phyloP scores from a whole-genome alignment of 1,140 invertebrate genomes.

The Drosophila pseudoobscura region DNA sequence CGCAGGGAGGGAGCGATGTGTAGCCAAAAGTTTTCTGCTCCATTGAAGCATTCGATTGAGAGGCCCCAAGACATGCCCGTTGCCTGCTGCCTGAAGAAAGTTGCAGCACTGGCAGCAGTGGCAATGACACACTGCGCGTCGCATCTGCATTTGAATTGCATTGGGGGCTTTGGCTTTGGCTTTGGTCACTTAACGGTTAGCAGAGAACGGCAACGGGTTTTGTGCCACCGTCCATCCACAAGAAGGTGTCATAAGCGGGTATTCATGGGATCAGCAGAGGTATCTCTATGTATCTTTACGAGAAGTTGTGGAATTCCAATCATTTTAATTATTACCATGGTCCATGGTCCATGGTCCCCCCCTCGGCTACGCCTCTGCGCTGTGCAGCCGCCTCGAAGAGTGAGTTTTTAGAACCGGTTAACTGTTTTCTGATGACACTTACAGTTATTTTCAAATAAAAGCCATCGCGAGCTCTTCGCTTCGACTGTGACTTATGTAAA shows the following conservation, averaged over 20 bases:
- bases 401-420: constrained; percentile 57
- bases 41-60: constrained; percentile 79
- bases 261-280: constrained; percentile 2
- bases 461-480: constrained; percentile 15
- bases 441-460: constrained; percentile 59
- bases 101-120: constrained; percentile 31
- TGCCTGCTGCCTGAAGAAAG: constrained; percentile 29
- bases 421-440: constrained; percentile 69
- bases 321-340: constrained; percentile 19
- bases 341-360: not conserved
- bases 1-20: constrained; percentile 24
- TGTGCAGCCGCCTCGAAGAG: constrained; percentile 6
- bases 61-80: constrained; percentile 1
- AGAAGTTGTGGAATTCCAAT: not conserved
- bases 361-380: constrained; percentile 22
- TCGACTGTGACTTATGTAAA: constrained; percentile 31
- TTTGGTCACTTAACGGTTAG: constrained; percentile 49
- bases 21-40: constrained; percentile 72
- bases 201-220: constrained; percentile 49
- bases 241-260: constrained; percentile 42
- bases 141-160: constrained; percentile 52
- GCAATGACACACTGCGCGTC: constrained; percentile 20
- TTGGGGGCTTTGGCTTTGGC: constrained; percentile 18
- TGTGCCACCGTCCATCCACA: not conserved
- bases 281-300: too few species aligned